phyloP scores from a whole-genome alignment of 2,113 vertebrate species.

The Chloebia gouldiae region DNA sequence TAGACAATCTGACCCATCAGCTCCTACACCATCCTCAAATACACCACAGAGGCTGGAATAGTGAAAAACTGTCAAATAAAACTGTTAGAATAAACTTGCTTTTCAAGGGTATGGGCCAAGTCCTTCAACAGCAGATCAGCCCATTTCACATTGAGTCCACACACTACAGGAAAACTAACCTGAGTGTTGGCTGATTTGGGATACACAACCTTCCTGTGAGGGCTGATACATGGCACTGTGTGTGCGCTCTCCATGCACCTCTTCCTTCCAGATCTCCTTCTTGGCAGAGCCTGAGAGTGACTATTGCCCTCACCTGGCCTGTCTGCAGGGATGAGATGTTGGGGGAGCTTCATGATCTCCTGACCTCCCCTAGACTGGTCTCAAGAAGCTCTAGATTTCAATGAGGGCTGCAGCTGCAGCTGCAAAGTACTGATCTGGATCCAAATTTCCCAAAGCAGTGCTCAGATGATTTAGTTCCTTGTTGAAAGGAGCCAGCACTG shows the following conservation, averaged over 20 bases:
- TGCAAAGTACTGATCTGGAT: constrained; percentile 36
- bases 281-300: not conserved
- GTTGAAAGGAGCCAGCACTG: constrained; percentile 36
- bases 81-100: not conserved
- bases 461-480: constrained; percentile 54
- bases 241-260: not conserved
- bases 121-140: not conserved
- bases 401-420: constrained; percentile 21
- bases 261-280: not conserved
- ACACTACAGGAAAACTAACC: not conserved
- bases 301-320: not conserved
- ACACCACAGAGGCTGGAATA: not conserved
- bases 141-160: not conserved
- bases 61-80: not conserved
- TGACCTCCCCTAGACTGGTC: not conserved
- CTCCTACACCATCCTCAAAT: not conserved
- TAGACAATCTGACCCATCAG: not conserved
- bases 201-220: not conserved
- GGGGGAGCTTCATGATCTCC: not conserved
- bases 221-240: not conserved
- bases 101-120: not conserved
- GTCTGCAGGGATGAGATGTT: fast-evolving
- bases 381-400: not conserved
- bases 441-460: constrained; percentile 48
- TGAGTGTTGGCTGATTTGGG: not conserved